A percentile compares a stretch with the other conserved stretches of the same genome.
Evolutionary conservation across 2,113 vertebrate species (phyloP).

Genomic region (Anoplopoma fimbria): DNA sequence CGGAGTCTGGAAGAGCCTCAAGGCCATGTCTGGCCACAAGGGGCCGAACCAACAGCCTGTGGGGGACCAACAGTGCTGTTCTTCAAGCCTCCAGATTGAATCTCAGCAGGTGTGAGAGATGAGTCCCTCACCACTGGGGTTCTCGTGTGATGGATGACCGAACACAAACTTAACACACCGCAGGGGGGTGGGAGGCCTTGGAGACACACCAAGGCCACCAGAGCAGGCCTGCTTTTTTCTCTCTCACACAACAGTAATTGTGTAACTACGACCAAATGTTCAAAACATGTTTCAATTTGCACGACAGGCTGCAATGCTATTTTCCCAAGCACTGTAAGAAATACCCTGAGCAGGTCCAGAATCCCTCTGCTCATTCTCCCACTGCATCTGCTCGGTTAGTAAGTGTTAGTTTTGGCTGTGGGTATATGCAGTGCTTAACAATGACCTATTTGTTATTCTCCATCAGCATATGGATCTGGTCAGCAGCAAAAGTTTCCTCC

Average conservation of each 20-base stretch:
- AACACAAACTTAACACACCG: conserved; percentile 66
- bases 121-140: conserved; percentile 51
- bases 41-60: too few species aligned
- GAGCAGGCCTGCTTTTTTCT: conserved; percentile 28
- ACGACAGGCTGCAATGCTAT: background rate
- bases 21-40: too few species aligned
- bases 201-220: conserved; percentile 68
- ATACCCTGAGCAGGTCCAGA: conserved; percentile 16
- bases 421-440: conserved; percentile 57
- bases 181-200: conserved; percentile 63
- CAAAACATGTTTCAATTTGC: conserved; percentile 35
- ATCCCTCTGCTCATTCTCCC: conserved; percentile 36
- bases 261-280: conserved; percentile 63
- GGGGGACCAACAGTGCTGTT: too few species aligned
- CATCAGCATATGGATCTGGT: conserved; percentile 49
- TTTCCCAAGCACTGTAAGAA: conserved; percentile 27
- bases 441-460: conserved; percentile 76
- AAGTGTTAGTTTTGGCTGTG: conserved; percentile 68
- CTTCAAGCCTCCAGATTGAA: conserved; percentile 77
- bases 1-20: too few species aligned
- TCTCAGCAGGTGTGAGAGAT: conserved; percentile 76
- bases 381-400: conserved; percentile 30
- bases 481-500: conserved; percentile 44
- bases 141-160: conserved; percentile 72
- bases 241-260: conserved; percentile 25